A percentile compares a stretch with the other conserved stretches of the same genome.
phyloP scores from a whole-genome alignment of 2,797 vertebrate species.

The Melanotaenia nigrans region DNA sequence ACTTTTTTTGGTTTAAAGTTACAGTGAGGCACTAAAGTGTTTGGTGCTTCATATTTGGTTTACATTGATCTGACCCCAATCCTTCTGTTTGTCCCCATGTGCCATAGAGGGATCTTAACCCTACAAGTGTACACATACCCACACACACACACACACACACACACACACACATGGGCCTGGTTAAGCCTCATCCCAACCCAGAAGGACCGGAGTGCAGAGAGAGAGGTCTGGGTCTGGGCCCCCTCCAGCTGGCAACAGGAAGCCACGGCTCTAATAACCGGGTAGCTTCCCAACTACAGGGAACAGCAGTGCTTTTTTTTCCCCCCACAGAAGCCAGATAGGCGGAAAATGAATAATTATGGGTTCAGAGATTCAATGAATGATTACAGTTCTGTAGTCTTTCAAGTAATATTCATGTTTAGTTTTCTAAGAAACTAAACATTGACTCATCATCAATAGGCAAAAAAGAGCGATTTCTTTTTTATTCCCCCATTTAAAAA shows the following conservation, averaged over 20 bases:
- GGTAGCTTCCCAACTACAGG: constrained; percentile 80
- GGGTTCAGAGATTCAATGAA: constrained; percentile 77
- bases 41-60: constrained; percentile 21
- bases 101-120: constrained; percentile 28
- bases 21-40: constrained; percentile 5
- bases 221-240: constrained; percentile 71
- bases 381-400: constrained; percentile 76
- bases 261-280: constrained; percentile 79
- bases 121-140: constrained; percentile 14
- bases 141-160: constrained; percentile 38
- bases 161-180: constrained; percentile 46
- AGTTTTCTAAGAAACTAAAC: constrained; percentile 66
- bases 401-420: constrained; percentile 76
- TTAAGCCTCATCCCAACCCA: constrained; percentile 54
- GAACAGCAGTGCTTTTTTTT: constrained; percentile 63
- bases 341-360: constrained; percentile 84
- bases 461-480: constrained; percentile 10
- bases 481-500: constrained; percentile 34
- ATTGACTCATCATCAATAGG: constrained; percentile 61
- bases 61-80: constrained; percentile 23
- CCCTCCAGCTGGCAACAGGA: constrained; percentile 77
- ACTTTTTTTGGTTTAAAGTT: constrained; percentile 7
- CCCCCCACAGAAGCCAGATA: constrained; percentile 71
- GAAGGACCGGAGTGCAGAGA: constrained; percentile 63
- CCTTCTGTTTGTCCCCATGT: constrained; percentile 30